These are phyloP conservation scores for Andrena camellia DNA, from an alignment of 2,888 invertebrate genomes.

Conservation along the genomic window DNA sequence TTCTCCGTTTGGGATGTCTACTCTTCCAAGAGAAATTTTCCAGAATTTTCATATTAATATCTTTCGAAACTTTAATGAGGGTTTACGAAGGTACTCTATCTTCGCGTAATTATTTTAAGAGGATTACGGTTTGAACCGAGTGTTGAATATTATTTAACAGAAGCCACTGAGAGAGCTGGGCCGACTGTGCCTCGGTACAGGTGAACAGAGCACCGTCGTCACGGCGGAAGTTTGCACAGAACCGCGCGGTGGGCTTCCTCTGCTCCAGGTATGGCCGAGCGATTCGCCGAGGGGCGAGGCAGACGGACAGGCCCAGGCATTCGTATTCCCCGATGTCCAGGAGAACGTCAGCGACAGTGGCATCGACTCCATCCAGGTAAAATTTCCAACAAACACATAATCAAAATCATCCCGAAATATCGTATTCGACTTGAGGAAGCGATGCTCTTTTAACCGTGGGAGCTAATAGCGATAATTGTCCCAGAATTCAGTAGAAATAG, in stretches of 20 bases:
- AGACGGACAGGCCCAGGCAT: slow-evolving; percentile 88
- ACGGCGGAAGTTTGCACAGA: slow-evolving; percentile 76
- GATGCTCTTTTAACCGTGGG: no score
- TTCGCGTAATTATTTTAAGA: no score
- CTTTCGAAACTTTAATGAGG: no score
- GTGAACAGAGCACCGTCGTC: slow-evolving; percentile 73
- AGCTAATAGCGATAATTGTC: no score
- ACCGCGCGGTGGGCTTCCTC: slow-evolving; percentile 82
- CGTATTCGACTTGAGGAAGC: background rate
- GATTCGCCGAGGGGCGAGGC: slow-evolving; percentile 90
- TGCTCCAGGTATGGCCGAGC: slow-evolving; percentile 90
- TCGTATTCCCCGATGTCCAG: slow-evolving; percentile 88
- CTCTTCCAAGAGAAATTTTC: background rate
- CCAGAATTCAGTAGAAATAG: no score
- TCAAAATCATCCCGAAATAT: background rate
- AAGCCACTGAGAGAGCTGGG: slow-evolving; percentile 85
- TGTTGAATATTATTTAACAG: slow-evolving; percentile 67
- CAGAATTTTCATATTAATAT: background rate
- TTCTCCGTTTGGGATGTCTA: background rate
- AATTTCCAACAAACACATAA: background rate
- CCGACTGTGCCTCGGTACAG: slow-evolving; percentile 82
- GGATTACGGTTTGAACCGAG: background rate
- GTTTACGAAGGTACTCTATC: no score
- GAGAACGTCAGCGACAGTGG: slow-evolving; percentile 88
- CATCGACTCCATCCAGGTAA: slow-evolving; percentile 90